These are phyloP conservation scores for Agrochola litura DNA, from an alignment of 2,888 invertebrate species.

Conservation along the genomic window DNA sequence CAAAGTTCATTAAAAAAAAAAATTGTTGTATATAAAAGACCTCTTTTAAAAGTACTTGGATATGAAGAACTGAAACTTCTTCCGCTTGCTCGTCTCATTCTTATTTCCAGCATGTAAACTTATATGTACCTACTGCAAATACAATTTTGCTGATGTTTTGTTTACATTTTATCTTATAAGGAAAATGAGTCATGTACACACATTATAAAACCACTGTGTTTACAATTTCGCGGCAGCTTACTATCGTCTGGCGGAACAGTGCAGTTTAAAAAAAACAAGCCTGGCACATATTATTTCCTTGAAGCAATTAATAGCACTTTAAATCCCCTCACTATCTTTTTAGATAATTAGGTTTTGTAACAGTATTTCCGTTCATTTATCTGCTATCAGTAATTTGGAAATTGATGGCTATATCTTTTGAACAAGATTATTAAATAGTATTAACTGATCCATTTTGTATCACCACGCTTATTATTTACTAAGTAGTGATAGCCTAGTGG, in stretches of 20 bases:
- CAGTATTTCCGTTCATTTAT: constrained; percentile 20
- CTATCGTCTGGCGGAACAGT: constrained; percentile 5
- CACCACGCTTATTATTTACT: background rate
- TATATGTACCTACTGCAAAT: background rate
- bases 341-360: constrained; percentile 20
- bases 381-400: constrained; percentile 34
- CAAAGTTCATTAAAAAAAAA: background rate
- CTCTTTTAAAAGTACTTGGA: background rate
- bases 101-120: constrained; percentile 7
- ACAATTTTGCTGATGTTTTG: background rate
- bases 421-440: constrained; percentile 2
- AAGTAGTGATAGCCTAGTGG: too few species aligned
- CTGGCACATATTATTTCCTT: constrained; percentile 19
- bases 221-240: background rate
- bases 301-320: constrained; percentile 24
- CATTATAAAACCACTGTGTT: background rate
- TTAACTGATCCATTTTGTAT: background rate
- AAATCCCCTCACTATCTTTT: constrained; percentile 21
- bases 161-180: background rate
- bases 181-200: constrained; percentile 3
- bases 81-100: background rate
- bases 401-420: constrained; percentile 25
- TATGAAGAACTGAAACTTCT: background rate
- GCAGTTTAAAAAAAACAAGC: constrained; percentile 14
- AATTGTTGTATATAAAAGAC: background rate